Evolutionary conservation across 2,888 invertebrate genomes (phyloP), one percentile per base, ranked within the genome.

Genomic region (Protophormia terraenovae): DNA sequence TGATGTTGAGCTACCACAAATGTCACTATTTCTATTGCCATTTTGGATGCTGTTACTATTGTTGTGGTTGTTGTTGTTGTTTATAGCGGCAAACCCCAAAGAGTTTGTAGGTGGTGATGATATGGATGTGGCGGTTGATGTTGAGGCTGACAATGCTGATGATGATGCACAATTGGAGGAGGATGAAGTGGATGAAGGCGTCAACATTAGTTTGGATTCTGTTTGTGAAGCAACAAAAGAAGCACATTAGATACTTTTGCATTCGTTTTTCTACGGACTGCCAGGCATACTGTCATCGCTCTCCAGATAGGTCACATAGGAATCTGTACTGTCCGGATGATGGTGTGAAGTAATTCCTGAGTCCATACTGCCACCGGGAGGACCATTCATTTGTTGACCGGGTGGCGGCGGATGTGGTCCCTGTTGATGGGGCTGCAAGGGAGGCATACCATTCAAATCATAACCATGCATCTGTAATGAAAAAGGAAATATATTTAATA

Each of bases 241-340:
- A 92, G 91, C 92, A 89, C 88, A 92, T 92, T 91, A 92, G 91
- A 91, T 89, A 90, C 91, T 90, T 90, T 92, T 91, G 92, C 87
- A 88, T 87, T 90, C 89, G 89, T 80, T 87, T 88, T 90, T 91
- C 92, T 96, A 96, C 94, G 96, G 96, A 89, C 96, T 96, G 88
- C 95, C 95, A 67, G 95, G 95, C 89, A 96, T 94, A 91, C 95
- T 95, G 91, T 96, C 96, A 93, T 98, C 98, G 93, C 97, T 97
- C 93, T 97, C 97, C 89, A 97, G 95, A 94, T 97, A 97, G 84
- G 97, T 97, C 87, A 98, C 97, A 94, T 97, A 97, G 92, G 97
- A 97, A 93, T 97, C 93, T 76, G 96, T 96, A 90, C 96, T 96
- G 93, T 96, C 96, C 22, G 96, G 96, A 93, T 97, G 97, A 88